Percentiles rank a stretch among this genome's conserved stretches.
Conservation (phyloP, 2,113 vertebrate species). For the Python bivittatus region DNA sequence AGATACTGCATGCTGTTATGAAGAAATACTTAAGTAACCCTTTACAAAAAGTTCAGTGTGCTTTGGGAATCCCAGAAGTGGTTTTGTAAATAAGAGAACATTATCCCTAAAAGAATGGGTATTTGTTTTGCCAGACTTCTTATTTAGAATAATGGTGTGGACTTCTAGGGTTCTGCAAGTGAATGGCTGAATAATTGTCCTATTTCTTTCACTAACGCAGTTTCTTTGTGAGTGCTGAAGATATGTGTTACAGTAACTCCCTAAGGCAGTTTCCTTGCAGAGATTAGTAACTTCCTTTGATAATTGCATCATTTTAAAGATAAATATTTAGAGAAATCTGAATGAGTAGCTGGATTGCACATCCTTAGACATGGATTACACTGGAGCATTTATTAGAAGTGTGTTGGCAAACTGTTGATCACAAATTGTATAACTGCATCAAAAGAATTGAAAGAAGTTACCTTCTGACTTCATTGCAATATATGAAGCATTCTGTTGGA, state of each 20-base stretch:
- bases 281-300: constrained; percentile 35
- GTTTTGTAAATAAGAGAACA: neutral
- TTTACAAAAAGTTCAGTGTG: neutral
- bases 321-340: constrained; percentile 21
- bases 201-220: neutral
- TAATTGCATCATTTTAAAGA: constrained; percentile 32
- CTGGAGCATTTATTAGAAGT: neutral
- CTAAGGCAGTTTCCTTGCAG: constrained; percentile 25
- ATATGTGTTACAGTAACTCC: constrained; percentile 22
- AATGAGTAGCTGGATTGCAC: neutral
- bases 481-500: neutral
- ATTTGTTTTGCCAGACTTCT: neutral
- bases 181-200: neutral
- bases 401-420: neutral
- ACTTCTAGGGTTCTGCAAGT: neutral
- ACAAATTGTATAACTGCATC: neutral
- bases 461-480: neutral
- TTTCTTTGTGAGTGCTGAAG: neutral
- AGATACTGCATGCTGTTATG: neutral
- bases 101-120: neutral
- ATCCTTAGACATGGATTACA: neutral
- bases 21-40: neutral
- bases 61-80: neutral
- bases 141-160: neutral
- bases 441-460: neutral